Evolutionary conservation across 2,113 vertebrate genomes (phyloP), one percentile per base, ranked within the genome.

Genomic region (Cygnus buccinator): DNA sequence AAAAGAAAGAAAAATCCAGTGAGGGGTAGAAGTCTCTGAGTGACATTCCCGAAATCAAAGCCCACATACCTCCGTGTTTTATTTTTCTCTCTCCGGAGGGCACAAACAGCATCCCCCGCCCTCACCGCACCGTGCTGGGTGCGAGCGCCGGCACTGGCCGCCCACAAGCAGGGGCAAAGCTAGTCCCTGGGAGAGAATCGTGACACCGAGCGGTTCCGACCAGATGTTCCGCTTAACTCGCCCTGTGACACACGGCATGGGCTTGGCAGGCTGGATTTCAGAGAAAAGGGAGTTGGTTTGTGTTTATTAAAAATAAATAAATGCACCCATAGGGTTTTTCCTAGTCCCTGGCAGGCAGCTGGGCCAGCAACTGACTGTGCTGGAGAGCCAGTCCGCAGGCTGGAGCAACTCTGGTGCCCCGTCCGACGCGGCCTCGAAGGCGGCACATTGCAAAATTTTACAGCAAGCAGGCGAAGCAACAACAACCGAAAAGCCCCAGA

Each of bases 211-310:
- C 8, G 2, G 20, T 19, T 72, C 65, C 5, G 37, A 66, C 75
- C 94, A 89, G 79, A 78, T 76, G 77, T 90, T 79, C 8, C 8
- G 9, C 46, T 94, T 93, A 52, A 71, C 90, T 62, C 50, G 88
- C 81, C 39, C 31, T 29, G 54, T 59, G 28, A 52, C 63, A 77
- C 52, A 13, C 57, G 26, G 43, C 74, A 21, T 33, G 31, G 37
- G 91, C 46, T 77, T 39, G 37, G 39, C 88, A 91, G 50, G 43
- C 18, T 52, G 74, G 20, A 80, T 84, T 91, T 93, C 81, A 89
- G 89, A 92, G 89, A 57, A 65, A 72, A 92, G 10, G 61, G 44
- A 75, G 54, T 41, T 54, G 35, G 19, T 77, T 68, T 85, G 94
- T 94, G 70, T 77, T 88, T 80, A 20, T 50, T 37, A 20, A 46